Evolutionary conservation across 2,113 vertebrate genomes (phyloP).

Genomic region (Montifringilla adamsi): DNA sequence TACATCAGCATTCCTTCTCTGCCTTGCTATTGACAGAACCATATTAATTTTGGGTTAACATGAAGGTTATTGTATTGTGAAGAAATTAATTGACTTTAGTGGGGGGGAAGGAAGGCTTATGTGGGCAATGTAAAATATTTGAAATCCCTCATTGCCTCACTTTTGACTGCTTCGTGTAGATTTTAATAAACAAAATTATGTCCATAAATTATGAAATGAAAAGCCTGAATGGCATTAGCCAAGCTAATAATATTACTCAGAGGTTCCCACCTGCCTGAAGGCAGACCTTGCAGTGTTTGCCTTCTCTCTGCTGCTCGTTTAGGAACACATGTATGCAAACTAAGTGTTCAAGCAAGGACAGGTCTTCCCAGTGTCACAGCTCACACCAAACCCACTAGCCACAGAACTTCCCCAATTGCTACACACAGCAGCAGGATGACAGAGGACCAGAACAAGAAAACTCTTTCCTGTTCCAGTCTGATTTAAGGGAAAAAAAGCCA

Average conservation of each 20-base stretch:
- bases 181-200: background rate
- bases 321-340: background rate
- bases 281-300: background rate
- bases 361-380: background rate
- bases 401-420: background rate
- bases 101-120: background rate
- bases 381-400: background rate
- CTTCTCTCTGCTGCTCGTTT: background rate
- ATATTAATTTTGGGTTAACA: background rate
- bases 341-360: background rate
- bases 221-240: background rate
- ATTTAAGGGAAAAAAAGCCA: background rate
- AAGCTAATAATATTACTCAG: background rate
- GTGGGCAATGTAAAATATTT: background rate
- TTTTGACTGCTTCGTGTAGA: background rate
- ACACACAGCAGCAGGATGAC: background rate
- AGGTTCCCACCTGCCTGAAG: background rate
- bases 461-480: background rate
- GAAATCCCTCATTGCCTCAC: background rate
- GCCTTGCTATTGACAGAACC: background rate
- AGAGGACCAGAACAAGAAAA: background rate
- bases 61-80: background rate
- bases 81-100: background rate
- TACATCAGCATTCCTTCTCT: background rate
- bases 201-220: background rate